Base-by-base conservation (phyloP, 2,113 vertebrate species). In the Cisticola juncidis region DNA sequence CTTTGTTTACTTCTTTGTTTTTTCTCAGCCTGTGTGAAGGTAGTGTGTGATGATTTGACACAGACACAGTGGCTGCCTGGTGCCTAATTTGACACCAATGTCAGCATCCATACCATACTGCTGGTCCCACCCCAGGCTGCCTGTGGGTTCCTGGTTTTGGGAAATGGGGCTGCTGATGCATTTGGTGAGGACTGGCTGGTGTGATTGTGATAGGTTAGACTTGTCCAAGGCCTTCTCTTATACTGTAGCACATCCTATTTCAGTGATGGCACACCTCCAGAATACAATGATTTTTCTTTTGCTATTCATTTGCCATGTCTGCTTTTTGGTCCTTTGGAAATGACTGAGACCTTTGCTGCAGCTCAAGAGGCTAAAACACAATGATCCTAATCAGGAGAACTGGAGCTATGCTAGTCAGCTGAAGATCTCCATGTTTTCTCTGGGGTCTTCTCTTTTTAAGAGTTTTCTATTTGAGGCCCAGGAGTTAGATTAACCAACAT, bases 401-500 rank as follows among this genome's bases (percentile, higher is more conserved):
- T 44, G 33, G 45, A 62, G 44, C 68, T 83, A 0, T 64, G 38
- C 44, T 76, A 35, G 35, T 78, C 73, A 86, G 60, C 44, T 86
- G 71, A 66, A 80, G 71, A 60, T 78, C 40, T 71, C 83, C 4
- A 5, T 90, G 44, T 83, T 93, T 90, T 60, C 64, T 95, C 57
- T 42, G 17, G 86, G 60, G 60, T 90, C 64, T 81, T 79, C 58
- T 86, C 84, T 83, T 58, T 83, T 83, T 40, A 78, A 64, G 47
- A 45, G 44, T 73, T 82, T 58, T 38, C 71, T 92, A 78, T 76
- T 14, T 60, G 76, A 88, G 73, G 48, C 74, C 6, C 57, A 72
- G 66, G 70, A 92, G 61, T 91, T 93, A 73, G 47, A 82, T 95
- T 93, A 94, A 60, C 80, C 88, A 64, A 73, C 62, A 60, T 80